Percentiles rank a stretch among this genome's conserved stretches.
Conservation (phyloP, 2,888 invertebrate genomes). For the Latrodectus elegans region DNA sequence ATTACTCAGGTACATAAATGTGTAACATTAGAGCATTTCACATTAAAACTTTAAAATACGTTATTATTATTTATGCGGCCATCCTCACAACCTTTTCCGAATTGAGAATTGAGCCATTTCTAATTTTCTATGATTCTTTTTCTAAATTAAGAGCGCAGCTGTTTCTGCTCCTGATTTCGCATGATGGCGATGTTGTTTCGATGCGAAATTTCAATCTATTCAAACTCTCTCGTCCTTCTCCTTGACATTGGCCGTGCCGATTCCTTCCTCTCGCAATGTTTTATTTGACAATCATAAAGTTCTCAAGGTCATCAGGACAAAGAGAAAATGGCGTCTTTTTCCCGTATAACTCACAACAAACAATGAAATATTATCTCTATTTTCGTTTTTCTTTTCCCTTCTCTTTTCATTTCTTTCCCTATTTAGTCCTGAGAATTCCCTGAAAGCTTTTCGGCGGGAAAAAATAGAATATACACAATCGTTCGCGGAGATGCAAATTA, state of each 20-base stretch:
- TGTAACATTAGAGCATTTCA: no score
- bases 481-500: not conserved
- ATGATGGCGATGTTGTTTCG: no score
- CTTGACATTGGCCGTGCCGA: not conserved
- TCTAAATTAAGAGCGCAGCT: no score
- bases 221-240: not conserved
- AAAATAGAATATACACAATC: not conserved
- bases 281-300: not conserved
- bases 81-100: no score
- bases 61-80: no score
- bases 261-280: not conserved
- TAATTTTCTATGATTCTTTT: no score
- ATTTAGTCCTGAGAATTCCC: not conserved
- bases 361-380: not conserved
- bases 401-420: not conserved
- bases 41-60: no score
- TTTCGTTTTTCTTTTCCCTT: not conserved
- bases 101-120: no score
- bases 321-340: not conserved
- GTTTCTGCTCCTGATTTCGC: no score
- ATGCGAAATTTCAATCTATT: not conserved
- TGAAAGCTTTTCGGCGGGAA: not conserved
- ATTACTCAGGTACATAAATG: no score
- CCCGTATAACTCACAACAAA: slow-evolving; percentile 2
- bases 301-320: not conserved